These are phyloP conservation scores for Bryconaethiops microstoma DNA, from an alignment of 2,797 vertebrate genomes.

Conservation along the genomic window DNA sequence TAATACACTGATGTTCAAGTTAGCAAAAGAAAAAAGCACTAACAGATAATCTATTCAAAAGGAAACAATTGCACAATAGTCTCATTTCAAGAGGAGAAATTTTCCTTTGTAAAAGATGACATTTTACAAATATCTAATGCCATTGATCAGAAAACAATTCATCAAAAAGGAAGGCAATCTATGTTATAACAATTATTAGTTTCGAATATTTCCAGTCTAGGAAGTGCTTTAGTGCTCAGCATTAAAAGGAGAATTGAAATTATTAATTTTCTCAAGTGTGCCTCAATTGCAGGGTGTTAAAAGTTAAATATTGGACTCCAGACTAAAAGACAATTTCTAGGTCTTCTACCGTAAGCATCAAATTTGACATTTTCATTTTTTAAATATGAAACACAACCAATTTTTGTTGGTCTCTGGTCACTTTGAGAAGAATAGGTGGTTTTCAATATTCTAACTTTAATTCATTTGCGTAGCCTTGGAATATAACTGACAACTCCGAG, in stretches of 20 bases:
- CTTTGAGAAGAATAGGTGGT: neutral
- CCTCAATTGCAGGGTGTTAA: conserved; percentile 35
- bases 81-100: neutral
- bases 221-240: conserved; percentile 41
- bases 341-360: neutral
- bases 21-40: conserved; percentile 17
- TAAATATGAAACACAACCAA: conserved; percentile 3
- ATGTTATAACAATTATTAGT: conserved; percentile 27
- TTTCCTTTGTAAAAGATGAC: neutral
- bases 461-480: neutral
- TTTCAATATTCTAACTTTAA: conserved; percentile 4
- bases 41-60: neutral
- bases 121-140: conserved; percentile 19
- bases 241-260: conserved; percentile 10
- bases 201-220: conserved; percentile 38
- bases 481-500: neutral
- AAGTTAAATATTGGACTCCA: conserved; percentile 23
- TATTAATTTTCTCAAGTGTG: neutral
- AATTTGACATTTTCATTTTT: neutral
- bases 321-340: neutral
- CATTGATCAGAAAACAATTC: conserved; percentile 30
- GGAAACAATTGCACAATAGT: conserved; percentile 27
- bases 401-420: neutral
- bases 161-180: conserved; percentile 38
- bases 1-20: conserved; percentile 15